Percentiles rank a stretch among this genome's conserved stretches.
These are phyloP conservation scores for Anagrus nilaparvatae DNA, from an alignment of 1,140 invertebrate genomes.

Conservation along the genomic window DNA sequence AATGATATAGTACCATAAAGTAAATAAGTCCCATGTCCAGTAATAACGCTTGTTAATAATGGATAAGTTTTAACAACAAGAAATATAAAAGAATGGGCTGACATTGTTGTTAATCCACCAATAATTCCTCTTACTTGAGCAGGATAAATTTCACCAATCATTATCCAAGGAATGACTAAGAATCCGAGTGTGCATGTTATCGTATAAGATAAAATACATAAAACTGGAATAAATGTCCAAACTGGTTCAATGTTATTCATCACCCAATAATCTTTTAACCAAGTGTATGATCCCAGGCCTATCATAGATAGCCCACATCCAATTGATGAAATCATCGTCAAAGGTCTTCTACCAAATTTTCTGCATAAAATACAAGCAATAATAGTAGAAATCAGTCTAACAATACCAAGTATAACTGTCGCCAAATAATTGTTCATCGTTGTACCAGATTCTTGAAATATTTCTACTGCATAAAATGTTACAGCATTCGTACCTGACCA, in stretches of 20 bases:
- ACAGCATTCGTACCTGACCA: constrained; percentile 66
- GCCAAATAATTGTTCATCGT: constrained; percentile 50
- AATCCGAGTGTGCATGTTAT: constrained; percentile 57
- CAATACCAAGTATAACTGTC: constrained; percentile 57
- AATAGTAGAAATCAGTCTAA: constrained; percentile 52
- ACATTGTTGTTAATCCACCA: constrained; percentile 56
- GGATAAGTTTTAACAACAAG: constrained; percentile 60
- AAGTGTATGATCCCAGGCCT: constrained; percentile 49
- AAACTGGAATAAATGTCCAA: constrained; percentile 52
- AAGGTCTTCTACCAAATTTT: constrained; percentile 51
- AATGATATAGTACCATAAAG: constrained; percentile 54
- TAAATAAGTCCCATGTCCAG: constrained; percentile 50
- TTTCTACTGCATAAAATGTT: constrained; percentile 68
- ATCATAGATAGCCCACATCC: constrained; percentile 57
- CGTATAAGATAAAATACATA: constrained; percentile 52
- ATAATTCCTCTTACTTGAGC: constrained; percentile 53
- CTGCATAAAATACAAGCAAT: constrained; percentile 51
- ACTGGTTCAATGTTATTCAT: constrained; percentile 23
- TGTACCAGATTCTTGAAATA: constrained; percentile 56
- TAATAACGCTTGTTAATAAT: constrained; percentile 39
- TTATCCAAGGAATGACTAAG: constrained; percentile 60
- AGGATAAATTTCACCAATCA: constrained; percentile 64
- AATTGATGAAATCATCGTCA: constrained; percentile 58
- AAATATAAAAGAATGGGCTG: constrained; percentile 53
- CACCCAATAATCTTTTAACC: constrained; percentile 43